phyloP scores from a whole-genome alignment of 2,797 vertebrate genomes.

The Oryzias dopingdopingensis region DNA sequence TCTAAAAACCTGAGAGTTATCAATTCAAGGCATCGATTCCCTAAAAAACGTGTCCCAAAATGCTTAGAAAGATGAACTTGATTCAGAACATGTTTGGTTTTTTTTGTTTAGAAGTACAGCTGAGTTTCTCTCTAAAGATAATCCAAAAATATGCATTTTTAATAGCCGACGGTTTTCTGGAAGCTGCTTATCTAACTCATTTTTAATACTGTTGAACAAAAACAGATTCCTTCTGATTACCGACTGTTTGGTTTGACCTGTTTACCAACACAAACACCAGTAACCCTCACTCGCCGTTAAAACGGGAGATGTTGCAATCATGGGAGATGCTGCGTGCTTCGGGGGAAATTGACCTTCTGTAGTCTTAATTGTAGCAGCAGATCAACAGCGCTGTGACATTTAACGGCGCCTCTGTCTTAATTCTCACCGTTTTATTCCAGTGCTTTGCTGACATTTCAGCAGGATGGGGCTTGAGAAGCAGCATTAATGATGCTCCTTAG shows the following conservation, averaged over 20 bases:
- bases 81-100: no score
- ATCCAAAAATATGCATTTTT: no score
- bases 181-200: no score
- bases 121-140: no score
- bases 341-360: slow-evolving; percentile 69
- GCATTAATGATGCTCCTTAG: slow-evolving; percentile 37
- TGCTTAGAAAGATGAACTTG: no score
- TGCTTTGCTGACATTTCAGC: slow-evolving; percentile 68
- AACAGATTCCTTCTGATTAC: slow-evolving; percentile 37
- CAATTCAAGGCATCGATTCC: no score
- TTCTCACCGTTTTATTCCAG: slow-evolving; percentile 64
- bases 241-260: slow-evolving; percentile 19
- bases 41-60: no score
- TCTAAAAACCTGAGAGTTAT: no score
- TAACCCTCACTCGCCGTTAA: slow-evolving; percentile 21
- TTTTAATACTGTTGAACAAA: slow-evolving; percentile 33
- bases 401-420: slow-evolving; percentile 64
- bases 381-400: slow-evolving; percentile 68
- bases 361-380: slow-evolving; percentile 72
- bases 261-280: slow-evolving; percentile 28
- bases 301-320: slow-evolving; percentile 49
- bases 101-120: no score
- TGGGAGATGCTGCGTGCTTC: slow-evolving; percentile 44
- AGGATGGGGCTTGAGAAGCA: slow-evolving; percentile 45
- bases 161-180: no score